Base-by-base conservation (phyloP, 1,140 invertebrate genomes). In the Bombus confusus region DNA sequence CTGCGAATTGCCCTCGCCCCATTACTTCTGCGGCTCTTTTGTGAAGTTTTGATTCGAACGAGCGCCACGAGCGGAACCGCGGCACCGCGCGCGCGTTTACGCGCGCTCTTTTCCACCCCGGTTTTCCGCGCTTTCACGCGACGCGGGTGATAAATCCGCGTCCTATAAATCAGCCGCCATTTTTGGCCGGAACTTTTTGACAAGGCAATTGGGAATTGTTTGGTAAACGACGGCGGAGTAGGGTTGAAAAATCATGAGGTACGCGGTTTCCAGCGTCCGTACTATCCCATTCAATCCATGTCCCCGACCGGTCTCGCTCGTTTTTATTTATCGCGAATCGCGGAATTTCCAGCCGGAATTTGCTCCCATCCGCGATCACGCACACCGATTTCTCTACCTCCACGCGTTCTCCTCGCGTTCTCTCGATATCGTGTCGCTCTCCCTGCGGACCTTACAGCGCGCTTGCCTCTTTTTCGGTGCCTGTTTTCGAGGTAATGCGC, bases 201-300 rank as follows among this genome's bases (percentile, higher is more conserved):
- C 92, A 92, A 91, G 91, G 91, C 92, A 92, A 92, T 92, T 92
- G 91, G 92, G 91, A 92, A 92, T 92, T 92, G 92, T 92, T 92
- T 92, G 92, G 91, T 92, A 92, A 92, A 92, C 91, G 89, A 88
- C 88, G 88, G 71, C 31, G 39, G 73, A n/a, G 69, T 59, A 71
- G 83, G 87, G 43, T 73, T 78, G 87, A 87, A 91, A 91, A 91
- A 91, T 91, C 90, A 91, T 91, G 90, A 91, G 90, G 85, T 83
- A 84, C 86, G 88, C 90, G 90, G 83, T 91, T 91, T 89, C 81
- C 83, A 86, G 25, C 52, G 78, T 73, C 77, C 80, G 80, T 80
- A 41, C 80, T 90, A 68, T 89, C 73, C 47, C 76, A 89, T 89
- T 89, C 88, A 84, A 89, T 87, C 85, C 88, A 81, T 85, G 87